Evolutionary conservation across 2,113 vertebrate genomes (phyloP).

Genomic region (Chaetura pelagica): DNA sequence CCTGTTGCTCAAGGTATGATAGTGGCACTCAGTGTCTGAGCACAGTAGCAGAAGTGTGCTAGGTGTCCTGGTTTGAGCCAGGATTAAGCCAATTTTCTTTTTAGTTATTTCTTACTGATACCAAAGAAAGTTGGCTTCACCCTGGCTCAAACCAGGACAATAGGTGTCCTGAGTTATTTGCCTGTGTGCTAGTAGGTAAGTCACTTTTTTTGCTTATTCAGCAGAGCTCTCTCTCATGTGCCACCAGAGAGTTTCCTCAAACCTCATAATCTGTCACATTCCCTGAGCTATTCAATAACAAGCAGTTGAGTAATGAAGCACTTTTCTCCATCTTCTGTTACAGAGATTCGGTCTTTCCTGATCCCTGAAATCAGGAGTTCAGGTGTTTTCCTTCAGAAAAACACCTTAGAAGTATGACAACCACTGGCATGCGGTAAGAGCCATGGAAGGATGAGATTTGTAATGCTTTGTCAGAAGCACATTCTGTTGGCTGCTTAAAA

Average conservation of each 20-base stretch:
- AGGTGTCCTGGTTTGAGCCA: too few relatives aligned
- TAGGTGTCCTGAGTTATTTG: background rate
- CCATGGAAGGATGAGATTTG: background rate
- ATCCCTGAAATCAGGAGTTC: background rate
- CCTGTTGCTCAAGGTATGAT: background rate
- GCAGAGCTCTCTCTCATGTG: rapidly evolving
- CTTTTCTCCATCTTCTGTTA: background rate
- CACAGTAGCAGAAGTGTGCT: background rate
- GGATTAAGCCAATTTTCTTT: too few relatives aligned
- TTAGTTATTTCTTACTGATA: too few relatives aligned
- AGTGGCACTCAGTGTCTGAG: rapidly evolving
- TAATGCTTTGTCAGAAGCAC: background rate
- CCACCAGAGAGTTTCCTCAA: rapidly evolving
- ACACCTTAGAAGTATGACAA: background rate
- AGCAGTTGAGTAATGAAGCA: background rate
- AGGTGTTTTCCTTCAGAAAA: background rate
- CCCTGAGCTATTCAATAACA: background rate
- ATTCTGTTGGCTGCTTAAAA: background rate
- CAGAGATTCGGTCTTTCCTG: background rate
- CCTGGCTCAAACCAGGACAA: too few relatives aligned
- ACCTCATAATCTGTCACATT: background rate
- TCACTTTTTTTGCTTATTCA: background rate
- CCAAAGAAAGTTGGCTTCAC: too few relatives aligned
- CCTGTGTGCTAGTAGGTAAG: background rate
- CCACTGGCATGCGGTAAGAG: background rate